These are phyloP conservation scores for Amphibalanus amphitrite DNA, from an alignment of 1,140 invertebrate genomes.

Conservation along the genomic window DNA sequence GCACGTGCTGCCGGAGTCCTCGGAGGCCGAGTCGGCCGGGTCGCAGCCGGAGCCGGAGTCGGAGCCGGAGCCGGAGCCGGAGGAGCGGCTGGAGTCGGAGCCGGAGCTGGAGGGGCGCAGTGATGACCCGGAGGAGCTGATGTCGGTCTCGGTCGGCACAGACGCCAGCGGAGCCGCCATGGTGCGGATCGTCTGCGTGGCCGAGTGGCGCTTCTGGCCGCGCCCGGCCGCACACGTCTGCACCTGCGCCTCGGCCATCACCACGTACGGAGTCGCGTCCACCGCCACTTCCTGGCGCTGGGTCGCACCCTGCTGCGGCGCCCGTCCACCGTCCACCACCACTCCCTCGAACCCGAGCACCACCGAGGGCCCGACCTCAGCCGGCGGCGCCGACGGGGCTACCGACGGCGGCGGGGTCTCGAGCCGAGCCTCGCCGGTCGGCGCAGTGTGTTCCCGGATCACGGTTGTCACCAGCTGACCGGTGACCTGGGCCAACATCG, in stretches of 20 bases:
- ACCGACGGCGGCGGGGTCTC: too few relatives aligned
- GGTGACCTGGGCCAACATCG: neutral
- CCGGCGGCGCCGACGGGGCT: too few relatives aligned
- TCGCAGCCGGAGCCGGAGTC: neutral
- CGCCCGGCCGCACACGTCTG: conserved; percentile 1
- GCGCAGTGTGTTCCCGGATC: neutral
- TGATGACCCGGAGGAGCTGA: neutral
- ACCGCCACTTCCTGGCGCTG: too few relatives aligned
- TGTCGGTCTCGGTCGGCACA: neutral
- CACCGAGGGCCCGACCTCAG: too few relatives aligned
- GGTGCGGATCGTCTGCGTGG: conserved; percentile 5
- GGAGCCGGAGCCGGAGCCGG: neutral
- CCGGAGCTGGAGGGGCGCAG: neutral
- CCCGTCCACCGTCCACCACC: too few relatives aligned
- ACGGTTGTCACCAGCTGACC: neutral
- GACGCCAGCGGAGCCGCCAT: conserved; percentile 2
- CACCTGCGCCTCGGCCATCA: conserved; percentile 4
- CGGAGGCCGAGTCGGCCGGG: neutral
- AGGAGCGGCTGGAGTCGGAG: neutral
- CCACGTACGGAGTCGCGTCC: too few relatives aligned
- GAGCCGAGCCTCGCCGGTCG: too few relatives aligned
- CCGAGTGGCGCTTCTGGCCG: neutral
- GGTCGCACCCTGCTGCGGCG: too few relatives aligned
- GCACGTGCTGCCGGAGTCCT: neutral
- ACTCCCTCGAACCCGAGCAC: too few relatives aligned